Conservation (phyloP, 2,888 invertebrate species). For the Lordiphosa andalusiaca region DNA sequence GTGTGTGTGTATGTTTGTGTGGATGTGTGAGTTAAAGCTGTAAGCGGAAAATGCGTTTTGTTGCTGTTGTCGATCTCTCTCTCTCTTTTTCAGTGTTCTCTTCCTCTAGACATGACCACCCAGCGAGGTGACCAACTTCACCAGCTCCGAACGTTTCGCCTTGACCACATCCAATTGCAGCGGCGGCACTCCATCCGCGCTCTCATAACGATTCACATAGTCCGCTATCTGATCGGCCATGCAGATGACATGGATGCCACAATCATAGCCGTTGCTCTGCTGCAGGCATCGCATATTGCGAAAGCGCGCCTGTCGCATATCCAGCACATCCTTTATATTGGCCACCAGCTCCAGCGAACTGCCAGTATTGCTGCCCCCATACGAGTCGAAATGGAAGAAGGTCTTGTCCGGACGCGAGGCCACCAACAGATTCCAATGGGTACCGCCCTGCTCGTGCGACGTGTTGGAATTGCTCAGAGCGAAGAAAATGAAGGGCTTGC, state of each 20-base stretch:
- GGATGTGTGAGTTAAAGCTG: background rate
- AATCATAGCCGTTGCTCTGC: conserved; percentile 93
- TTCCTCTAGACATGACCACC: conserved; percentile 65
- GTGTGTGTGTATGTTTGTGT: background rate
- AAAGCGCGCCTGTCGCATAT: conserved; percentile 78
- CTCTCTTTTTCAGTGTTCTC: background rate
- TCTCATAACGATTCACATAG: conserved; percentile 75
- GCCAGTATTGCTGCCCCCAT: conserved; percentile 84
- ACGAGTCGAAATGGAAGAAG: conserved; percentile 91
- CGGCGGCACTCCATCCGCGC: conserved; percentile 67
- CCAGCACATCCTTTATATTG: conserved; percentile 80
- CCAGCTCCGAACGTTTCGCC: conserved; percentile 84
- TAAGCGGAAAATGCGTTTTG: conserved; percentile 26
- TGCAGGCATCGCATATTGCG: conserved; percentile 84
- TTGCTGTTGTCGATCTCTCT: background rate
- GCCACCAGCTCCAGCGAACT: conserved; percentile 85
- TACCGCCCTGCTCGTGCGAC: conserved; percentile 86
- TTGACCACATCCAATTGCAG: conserved; percentile 82
- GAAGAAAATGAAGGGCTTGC: conserved; percentile 89
- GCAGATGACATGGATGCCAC: conserved; percentile 92
- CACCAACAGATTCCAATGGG: conserved; percentile 94
- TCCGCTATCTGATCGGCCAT: conserved; percentile 84
- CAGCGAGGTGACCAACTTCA: conserved; percentile 83
- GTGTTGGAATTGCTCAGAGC: conserved; percentile 91
- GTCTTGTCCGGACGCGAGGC: conserved; percentile 87